These are phyloP conservation scores for Tokudaia tokunoshimensis DNA, from an alignment of 2,797 vertebrate species.

Conservation along the genomic window DNA sequence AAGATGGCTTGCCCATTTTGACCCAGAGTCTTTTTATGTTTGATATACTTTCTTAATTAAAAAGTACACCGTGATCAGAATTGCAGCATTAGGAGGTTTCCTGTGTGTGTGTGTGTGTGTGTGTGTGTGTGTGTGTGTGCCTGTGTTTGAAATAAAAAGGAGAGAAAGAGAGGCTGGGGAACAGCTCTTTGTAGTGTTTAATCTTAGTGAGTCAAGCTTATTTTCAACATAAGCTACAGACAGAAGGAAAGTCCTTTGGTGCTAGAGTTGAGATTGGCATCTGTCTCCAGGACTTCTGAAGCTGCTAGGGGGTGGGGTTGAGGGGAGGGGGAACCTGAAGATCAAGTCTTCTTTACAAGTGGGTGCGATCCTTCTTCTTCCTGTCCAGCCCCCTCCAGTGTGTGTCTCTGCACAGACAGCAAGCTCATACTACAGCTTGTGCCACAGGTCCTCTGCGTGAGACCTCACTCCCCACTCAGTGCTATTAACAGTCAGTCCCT, in stretches of 20 bases:
- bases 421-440: not conserved
- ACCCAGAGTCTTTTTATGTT: constrained; percentile 62
- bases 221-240: not conserved
- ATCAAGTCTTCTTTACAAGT: not conserved
- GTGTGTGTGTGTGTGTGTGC: not conserved
- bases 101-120: not conserved
- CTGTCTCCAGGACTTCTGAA: not conserved
- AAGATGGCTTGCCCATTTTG: constrained; percentile 22
- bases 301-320: not conserved
- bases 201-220: not conserved
- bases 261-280: not conserved
- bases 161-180: not conserved
- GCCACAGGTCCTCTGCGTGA: fast-evolving
- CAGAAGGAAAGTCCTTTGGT: not conserved
- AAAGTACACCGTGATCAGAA: not conserved
- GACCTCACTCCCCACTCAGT: not conserved
- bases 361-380: not conserved
- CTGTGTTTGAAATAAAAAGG: not conserved
- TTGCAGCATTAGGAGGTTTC: not conserved
- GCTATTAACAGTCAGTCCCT: not conserved
- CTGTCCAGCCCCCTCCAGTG: not conserved
- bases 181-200: not conserved
- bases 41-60: constrained; percentile 77
- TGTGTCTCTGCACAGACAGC: not conserved
- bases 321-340: not conserved